phyloP scores from a whole-genome alignment of 2,888 invertebrate species.

The Tiliacea aurago region DNA sequence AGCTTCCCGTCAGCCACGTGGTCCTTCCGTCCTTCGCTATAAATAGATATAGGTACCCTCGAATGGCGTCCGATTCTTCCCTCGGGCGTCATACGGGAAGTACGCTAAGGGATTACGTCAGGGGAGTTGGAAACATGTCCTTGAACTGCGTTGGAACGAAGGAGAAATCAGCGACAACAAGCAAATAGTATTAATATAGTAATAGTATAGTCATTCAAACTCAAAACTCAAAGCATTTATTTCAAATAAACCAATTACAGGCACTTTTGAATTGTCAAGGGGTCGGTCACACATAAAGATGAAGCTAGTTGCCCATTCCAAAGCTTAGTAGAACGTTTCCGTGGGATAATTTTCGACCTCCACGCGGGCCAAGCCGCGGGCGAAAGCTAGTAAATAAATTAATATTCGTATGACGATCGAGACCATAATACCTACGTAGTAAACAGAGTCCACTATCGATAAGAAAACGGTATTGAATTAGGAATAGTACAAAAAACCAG shows the following conservation, averaged over 20 bases:
- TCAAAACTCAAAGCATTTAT: too few relatives aligned
- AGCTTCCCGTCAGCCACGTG: background rate
- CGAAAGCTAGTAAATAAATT: background rate
- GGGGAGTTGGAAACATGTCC: slow-evolving; percentile 4
- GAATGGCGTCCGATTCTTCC: slow-evolving; percentile 12
- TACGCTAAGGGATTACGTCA: slow-evolving; percentile 24
- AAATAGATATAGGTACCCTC: slow-evolving; percentile 29
- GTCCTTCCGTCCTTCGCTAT: slow-evolving; percentile 30
- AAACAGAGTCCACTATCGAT: background rate
- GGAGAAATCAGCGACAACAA: background rate
- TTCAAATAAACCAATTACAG: too few relatives aligned
- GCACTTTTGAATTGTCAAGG: too few relatives aligned
- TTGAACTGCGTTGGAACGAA: slow-evolving; percentile 26
- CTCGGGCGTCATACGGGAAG: slow-evolving; percentile 32
- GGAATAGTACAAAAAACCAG: background rate
- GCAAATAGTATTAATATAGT: too few relatives aligned
- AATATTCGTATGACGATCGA: background rate
- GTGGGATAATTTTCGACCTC: too few relatives aligned
- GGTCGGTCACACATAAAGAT: too few relatives aligned
- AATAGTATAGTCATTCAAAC: too few relatives aligned
- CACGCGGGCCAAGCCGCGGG: too few relatives aligned
- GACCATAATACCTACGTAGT: background rate
- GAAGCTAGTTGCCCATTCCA: too few relatives aligned
- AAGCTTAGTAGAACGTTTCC: too few relatives aligned
- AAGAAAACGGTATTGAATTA: background rate